A percentile compares a stretch with the other conserved stretches of the same genome.
Conservation (phyloP, 2,797 vertebrate genomes). For the Passerculus sandwichensis region DNA sequence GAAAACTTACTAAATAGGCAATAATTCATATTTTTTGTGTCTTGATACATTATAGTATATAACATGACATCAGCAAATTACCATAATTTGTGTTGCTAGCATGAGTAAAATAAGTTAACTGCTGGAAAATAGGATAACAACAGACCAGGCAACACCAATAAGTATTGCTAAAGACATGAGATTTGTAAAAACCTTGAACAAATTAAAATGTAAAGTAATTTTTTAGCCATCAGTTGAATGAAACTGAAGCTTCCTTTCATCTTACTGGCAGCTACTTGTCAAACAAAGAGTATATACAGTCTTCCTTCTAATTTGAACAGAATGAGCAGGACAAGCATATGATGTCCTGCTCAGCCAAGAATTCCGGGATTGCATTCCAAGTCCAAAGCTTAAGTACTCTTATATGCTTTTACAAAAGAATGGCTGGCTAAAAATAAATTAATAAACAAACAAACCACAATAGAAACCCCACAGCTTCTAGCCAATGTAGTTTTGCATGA, state of each 20-base stretch:
- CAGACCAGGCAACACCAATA: background rate
- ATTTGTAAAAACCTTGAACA: background rate
- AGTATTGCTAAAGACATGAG: background rate
- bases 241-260: background rate
- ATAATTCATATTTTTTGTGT: background rate
- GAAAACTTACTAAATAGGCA: background rate
- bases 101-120: background rate
- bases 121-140: background rate
- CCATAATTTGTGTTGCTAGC: background rate
- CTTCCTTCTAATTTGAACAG: background rate
- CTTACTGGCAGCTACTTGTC: background rate
- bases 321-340: background rate
- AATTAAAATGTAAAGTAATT: background rate
- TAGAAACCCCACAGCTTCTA: background rate
- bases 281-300: background rate
- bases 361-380: background rate
- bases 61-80: background rate
- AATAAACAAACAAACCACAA: background rate
- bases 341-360: background rate
- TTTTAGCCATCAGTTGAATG: background rate
- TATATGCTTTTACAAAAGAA: background rate
- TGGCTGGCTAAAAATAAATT: background rate
- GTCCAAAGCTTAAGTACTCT: background rate
- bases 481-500: background rate
- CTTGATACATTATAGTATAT: background rate